Evolutionary conservation across 2,797 vertebrate species (phyloP), one percentile per base, ranked within the genome.

Genomic region (Diplodus puntazzo): DNA sequence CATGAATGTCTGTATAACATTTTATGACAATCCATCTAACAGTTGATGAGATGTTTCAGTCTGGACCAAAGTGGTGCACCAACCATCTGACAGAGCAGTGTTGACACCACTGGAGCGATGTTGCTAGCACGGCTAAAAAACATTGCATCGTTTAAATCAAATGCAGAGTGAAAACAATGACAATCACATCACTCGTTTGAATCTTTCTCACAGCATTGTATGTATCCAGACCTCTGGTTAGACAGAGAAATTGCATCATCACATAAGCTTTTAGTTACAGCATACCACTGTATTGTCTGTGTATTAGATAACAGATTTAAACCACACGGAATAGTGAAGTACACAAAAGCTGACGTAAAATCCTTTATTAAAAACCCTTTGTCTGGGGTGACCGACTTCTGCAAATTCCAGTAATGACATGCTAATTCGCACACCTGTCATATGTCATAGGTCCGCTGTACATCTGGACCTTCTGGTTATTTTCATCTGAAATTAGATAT

Each of bases 371-470:
- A 72, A 83, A 83, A 12, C 43, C 48, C 2, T 83, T 27, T 85
- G 69, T 82, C 23, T 59, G 30, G n/a, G 66, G 59, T 61, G 27
- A 77, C 53, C 57, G 79, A 80, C 48, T n/a, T 70, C 52, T 43
- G 43, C 50, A 23, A 78, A 86, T 73, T 82, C 80, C 72, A 23
- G 39, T 60, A 57, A 80, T 85, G 55, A 65, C 13, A 17, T 60
- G 55, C 45, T 77, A n/a, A 73, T 78, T 72, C 1, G 8, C 67
- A 79, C 80, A 87, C 65, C 80, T 90, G 77, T 75, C 73, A 77
- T 16, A 18, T 64, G 50, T 66, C 53, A 73, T 20, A 62, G 57
- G 13, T 55, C 46, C 68, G 71, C 61, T 52, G 46, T 23, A 50
- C 80, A 86, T 74, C 59, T 83, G 81, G 80, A 60, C 30, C 60